Evolutionary conservation across 2,888 invertebrate genomes (phyloP).

Genomic region (Priocnemis perturbator): DNA sequence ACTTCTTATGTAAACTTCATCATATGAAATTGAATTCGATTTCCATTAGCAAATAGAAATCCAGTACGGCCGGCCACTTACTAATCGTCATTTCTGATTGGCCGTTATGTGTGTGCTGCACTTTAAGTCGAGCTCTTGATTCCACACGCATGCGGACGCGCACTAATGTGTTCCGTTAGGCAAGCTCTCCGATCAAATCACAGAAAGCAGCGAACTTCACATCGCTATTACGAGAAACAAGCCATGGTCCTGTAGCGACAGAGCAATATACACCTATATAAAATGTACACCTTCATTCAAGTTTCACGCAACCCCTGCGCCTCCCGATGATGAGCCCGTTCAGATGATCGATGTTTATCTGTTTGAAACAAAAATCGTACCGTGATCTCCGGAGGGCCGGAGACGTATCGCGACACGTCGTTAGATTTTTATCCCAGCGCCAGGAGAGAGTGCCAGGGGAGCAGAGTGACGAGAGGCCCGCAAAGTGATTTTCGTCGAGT

Average conservation of each 20-base stretch:
- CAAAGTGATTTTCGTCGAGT: too few relatives aligned
- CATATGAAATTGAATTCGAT: too few relatives aligned
- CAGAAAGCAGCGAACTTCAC: background rate
- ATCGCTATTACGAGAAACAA: constrained; percentile 19
- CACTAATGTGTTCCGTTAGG: constrained; percentile 7
- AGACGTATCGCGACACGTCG: constrained; percentile 1
- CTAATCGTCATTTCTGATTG: too few relatives aligned
- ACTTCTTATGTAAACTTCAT: too few relatives aligned
- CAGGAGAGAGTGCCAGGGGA: background rate
- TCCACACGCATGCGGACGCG: background rate
- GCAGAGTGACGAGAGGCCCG: background rate
- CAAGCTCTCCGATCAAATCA: constrained; percentile 6
- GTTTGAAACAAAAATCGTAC: constrained; percentile 31
- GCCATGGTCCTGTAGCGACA: constrained; percentile 41
- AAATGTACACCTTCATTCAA: constrained; percentile 38
- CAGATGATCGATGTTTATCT: constrained; percentile 38
- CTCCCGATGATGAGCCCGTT: constrained; percentile 41
- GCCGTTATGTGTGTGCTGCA: too few relatives aligned
- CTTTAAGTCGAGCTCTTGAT: background rate
- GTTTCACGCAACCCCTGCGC: constrained; percentile 37
- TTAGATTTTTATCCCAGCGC: background rate
- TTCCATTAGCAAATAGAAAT: too few relatives aligned
- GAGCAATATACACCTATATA: constrained; percentile 23
- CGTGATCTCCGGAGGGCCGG: constrained; percentile 7
- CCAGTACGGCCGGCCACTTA: too few relatives aligned